A percentile compares a stretch with the other conserved stretches of the same genome.
phyloP scores from a whole-genome alignment of 2,113 vertebrate genomes.

The Triplophysa rosa region DNA sequence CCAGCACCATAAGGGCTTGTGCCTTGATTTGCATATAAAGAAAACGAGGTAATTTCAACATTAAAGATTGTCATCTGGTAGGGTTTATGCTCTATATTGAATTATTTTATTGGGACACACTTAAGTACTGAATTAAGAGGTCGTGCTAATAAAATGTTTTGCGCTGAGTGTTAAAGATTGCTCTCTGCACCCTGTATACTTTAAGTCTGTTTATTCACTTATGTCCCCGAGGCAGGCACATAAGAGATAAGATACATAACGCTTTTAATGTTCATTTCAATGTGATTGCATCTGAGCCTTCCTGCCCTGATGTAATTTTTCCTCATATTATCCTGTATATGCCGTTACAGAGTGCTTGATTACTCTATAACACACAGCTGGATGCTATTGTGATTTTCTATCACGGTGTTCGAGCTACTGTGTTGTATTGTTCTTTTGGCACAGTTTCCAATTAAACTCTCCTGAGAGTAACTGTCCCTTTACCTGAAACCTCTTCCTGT shows the following conservation, averaged over 20 bases:
- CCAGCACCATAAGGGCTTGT: neutral
- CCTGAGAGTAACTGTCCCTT: slow-evolving; percentile 15
- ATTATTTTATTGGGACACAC: slow-evolving; percentile 1
- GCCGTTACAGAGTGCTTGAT: neutral
- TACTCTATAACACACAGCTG: neutral
- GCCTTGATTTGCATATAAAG: slow-evolving; percentile 13
- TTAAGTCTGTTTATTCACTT: neutral
- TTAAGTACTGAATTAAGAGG: slow-evolving; percentile 28
- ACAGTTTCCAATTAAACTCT: neutral
- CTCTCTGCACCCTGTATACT: neutral
- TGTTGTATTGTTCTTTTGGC: slow-evolving; percentile 18
- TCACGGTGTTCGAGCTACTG: neutral
- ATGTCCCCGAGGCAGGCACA: slow-evolving; percentile 10
- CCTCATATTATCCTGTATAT: neutral
- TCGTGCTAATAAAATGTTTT: slow-evolving; percentile 38
- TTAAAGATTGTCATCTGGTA: neutral
- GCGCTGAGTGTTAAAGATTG: slow-evolving; percentile 16
- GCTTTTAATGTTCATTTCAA: slow-evolving; percentile 9
- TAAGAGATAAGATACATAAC: slow-evolving; percentile 28
- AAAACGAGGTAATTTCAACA: neutral
- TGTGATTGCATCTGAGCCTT: slow-evolving; percentile 11
- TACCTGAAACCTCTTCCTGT: neutral
- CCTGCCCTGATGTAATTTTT: neutral
- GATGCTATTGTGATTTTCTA: slow-evolving; percentile 6
- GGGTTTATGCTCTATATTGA: neutral